phyloP scores from a whole-genome alignment of 1,140 invertebrate species.

The Cydia amplana region DNA sequence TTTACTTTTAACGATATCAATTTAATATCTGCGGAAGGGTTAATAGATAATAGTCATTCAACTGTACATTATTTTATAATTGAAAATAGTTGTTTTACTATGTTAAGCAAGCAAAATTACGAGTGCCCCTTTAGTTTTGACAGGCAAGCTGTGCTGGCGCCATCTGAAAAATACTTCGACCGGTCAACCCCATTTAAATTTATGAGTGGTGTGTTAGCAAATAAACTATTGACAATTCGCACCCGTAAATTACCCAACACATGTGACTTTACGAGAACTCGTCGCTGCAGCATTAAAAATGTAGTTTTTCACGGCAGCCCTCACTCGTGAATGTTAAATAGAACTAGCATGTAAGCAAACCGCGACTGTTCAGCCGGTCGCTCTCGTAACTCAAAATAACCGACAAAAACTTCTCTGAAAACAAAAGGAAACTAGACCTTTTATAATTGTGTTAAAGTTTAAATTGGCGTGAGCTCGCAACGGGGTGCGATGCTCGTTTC shows the following conservation, averaged over 20 bases:
- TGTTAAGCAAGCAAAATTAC: too few relatives aligned
- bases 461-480: background rate
- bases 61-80: too few relatives aligned
- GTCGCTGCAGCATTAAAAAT: constrained; percentile 12
- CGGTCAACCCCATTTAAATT: too few relatives aligned
- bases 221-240: background rate
- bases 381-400: constrained; percentile 16
- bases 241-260: constrained; percentile 1
- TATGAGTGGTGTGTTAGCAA: background rate
- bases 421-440: background rate
- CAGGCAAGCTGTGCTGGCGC: too few relatives aligned
- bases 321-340: constrained; percentile 15
- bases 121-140: too few relatives aligned
- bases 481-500: constrained; percentile 11
- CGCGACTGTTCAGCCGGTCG: background rate
- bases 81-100: too few relatives aligned
- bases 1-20: too few relatives aligned
- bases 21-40: too few relatives aligned
- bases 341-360: constrained; percentile 22
- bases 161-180: too few relatives aligned
- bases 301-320: constrained; percentile 6
- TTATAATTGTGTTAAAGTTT: constrained; percentile 14
- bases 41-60: too few relatives aligned
- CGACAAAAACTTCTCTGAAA: background rate
- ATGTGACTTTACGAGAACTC: constrained; percentile 10